phyloP scores from a whole-genome alignment of 2,888 invertebrate species.

The Galerucella calmariensis region DNA sequence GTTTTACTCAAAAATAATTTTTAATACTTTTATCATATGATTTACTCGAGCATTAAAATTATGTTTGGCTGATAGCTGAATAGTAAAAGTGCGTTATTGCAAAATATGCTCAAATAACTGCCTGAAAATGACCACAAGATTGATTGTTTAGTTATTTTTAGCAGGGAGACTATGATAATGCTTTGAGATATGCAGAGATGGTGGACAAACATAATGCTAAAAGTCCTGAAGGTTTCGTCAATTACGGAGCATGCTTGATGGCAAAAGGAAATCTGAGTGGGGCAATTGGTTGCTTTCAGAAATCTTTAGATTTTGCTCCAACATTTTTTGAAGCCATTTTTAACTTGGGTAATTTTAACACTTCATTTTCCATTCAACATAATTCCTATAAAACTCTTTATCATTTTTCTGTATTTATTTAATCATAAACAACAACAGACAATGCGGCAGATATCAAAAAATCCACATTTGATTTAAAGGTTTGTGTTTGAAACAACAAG shows the following conservation, averaged over 20 bases:
- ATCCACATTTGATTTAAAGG: constrained; percentile 63
- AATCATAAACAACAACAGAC: not conserved
- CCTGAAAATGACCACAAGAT: not conserved
- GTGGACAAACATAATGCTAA: constrained; percentile 81
- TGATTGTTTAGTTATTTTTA: constrained; percentile 56
- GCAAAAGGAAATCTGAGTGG: constrained; percentile 75
- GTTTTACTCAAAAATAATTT: too few relatives aligned
- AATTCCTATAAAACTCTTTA: not conserved
- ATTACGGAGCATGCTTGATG: constrained; percentile 84
- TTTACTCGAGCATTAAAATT: too few relatives aligned
- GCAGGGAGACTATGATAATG: constrained; percentile 84
- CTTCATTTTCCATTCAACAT: not conserved
- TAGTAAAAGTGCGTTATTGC: too few relatives aligned
- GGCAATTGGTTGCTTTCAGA: constrained; percentile 77
- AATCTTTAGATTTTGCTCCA: constrained; percentile 82
- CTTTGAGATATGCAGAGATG: constrained; percentile 79
- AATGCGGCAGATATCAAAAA: too few relatives aligned
- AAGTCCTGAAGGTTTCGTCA: constrained; percentile 85
- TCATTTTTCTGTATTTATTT: not conserved
- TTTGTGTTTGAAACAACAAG: constrained; percentile 75
- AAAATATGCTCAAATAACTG: too few relatives aligned
- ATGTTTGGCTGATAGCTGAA: too few relatives aligned
- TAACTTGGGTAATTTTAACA: constrained; percentile 72
- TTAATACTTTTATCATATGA: too few relatives aligned
- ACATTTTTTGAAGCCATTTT: constrained; percentile 87